These are phyloP conservation scores for Hyppa rectilinea DNA, from an alignment of 2,888 invertebrate species.

Conservation along the genomic window DNA sequence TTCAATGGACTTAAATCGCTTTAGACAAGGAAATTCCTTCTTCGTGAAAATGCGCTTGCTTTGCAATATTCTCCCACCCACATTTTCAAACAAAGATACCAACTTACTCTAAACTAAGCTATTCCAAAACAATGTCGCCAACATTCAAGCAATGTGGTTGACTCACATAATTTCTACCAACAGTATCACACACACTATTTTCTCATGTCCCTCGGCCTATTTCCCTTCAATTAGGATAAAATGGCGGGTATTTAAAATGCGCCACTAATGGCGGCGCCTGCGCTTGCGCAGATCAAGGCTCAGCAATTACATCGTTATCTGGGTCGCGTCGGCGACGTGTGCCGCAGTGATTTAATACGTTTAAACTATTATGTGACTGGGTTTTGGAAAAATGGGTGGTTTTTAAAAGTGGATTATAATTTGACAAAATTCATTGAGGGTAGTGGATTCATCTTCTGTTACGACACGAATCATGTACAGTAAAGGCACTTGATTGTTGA, in stretches of 20 bases:
- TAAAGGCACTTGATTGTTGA: neutral
- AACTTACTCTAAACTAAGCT: neutral
- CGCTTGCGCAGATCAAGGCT: constrained; percentile 68
- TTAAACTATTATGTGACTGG: constrained; percentile 35
- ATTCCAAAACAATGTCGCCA: constrained; percentile 25
- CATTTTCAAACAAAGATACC: neutral
- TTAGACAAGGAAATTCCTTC: neutral
- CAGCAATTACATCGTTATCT: constrained; percentile 67
- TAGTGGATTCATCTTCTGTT: neutral
- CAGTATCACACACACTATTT: constrained; percentile 58
- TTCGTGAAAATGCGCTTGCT: neutral
- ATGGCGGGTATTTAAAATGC: constrained; percentile 69
- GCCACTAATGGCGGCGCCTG: constrained; percentile 69
- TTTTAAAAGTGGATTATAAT: neutral
- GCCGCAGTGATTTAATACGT: constrained; percentile 53
- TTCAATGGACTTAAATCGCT: neutral
- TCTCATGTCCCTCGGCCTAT: constrained; percentile 64
- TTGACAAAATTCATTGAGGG: neutral
- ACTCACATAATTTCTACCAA: constrained; percentile 41
- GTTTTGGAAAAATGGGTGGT: constrained; percentile 46
- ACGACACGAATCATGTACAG: neutral
- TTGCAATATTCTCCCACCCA: neutral
- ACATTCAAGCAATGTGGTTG: constrained; percentile 43
- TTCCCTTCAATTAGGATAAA: constrained; percentile 68
- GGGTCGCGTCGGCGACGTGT: constrained; percentile 62